Evolutionary conservation across 1,140 invertebrate species (phyloP), one percentile per base, ranked within the genome.

Genomic region (Hyles vespertilio): DNA sequence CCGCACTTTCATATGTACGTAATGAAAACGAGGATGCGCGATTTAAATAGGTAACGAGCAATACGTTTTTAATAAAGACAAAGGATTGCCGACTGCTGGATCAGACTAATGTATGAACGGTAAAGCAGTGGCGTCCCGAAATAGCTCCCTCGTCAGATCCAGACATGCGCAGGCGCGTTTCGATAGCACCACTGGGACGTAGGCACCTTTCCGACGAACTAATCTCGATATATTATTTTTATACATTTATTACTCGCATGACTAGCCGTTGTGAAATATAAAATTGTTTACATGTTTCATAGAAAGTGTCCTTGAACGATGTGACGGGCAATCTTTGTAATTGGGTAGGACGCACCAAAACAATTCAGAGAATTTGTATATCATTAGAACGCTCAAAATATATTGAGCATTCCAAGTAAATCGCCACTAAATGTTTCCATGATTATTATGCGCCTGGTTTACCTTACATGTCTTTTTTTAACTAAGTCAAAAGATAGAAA

Each of bases 31-130:
- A 67, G 62, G 69, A 68, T 65, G 59, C 63, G 69, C 64, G 65
- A 33, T 56, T 78, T 75, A 74, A 77, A 75, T 79, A 74, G 68
- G 70, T 73, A 74, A 74, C 74, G 71, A 70, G 69, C 63, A 65
- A 79, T 81, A 78, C 70, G 77, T 74, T 81, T 85, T 79, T 80
- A 77, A 75, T 76, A 77, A 54, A 87, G 80, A 87, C 85, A 89
- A 87, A 87, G 85, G 74, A 79, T 63, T 79, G 74, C 69, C 70
- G 79, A 74, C 70, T 77, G 67, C 72, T 74, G 59, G 74, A 77
- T 77, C 69, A 67, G 62, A 63, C 69, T 67, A 72, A 70, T 63
- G 70, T 77, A 72, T 78, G 69, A 70, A 72, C 79, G 69, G 69
- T 70, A 69, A 62, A 61, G 54, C 60, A 64, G 64, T 45, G 47